phyloP scores from a whole-genome alignment of 2,888 invertebrate species.

The Agrilus biguttatus region DNA sequence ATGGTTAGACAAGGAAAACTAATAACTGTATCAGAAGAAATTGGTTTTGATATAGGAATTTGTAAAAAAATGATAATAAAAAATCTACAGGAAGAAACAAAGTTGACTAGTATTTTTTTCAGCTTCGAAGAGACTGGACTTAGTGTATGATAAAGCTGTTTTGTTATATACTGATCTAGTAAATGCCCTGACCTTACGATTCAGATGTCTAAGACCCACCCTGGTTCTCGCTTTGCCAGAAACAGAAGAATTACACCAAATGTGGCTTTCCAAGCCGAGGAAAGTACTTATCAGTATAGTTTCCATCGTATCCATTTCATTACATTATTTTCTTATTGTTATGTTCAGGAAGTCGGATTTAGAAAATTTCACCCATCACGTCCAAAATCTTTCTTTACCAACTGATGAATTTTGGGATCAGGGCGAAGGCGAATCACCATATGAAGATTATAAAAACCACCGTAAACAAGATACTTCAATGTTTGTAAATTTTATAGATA shows the following conservation, averaged over 20 bases:
- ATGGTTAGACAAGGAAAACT: conserved; percentile 29
- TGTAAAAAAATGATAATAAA: conserved; percentile 17
- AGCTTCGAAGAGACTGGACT: conserved; percentile 26
- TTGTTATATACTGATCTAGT: conserved; percentile 27
- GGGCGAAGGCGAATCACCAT: too few species aligned
- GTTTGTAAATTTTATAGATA: too few species aligned
- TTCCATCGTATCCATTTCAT: background rate
- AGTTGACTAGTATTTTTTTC: background rate
- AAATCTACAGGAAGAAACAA: too few species aligned
- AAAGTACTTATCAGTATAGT: conserved; percentile 10
- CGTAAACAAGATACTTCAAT: too few species aligned
- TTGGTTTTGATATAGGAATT: conserved; percentile 31
- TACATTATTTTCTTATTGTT: too few species aligned
- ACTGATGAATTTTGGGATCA: too few species aligned
- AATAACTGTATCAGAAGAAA: conserved; percentile 25
- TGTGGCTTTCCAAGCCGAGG: conserved; percentile 17
- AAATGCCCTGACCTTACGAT: conserved; percentile 25
- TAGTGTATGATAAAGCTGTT: conserved; percentile 13
- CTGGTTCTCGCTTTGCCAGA: conserved; percentile 26
- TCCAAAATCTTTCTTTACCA: too few species aligned
- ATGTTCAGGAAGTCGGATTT: too few species aligned
- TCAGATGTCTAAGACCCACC: conserved; percentile 24
- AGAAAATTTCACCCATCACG: too few species aligned
- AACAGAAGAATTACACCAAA: conserved; percentile 21
- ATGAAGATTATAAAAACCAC: too few species aligned